phyloP scores from a whole-genome alignment of 2,113 vertebrate species.

The Mungos mungo region DNA sequence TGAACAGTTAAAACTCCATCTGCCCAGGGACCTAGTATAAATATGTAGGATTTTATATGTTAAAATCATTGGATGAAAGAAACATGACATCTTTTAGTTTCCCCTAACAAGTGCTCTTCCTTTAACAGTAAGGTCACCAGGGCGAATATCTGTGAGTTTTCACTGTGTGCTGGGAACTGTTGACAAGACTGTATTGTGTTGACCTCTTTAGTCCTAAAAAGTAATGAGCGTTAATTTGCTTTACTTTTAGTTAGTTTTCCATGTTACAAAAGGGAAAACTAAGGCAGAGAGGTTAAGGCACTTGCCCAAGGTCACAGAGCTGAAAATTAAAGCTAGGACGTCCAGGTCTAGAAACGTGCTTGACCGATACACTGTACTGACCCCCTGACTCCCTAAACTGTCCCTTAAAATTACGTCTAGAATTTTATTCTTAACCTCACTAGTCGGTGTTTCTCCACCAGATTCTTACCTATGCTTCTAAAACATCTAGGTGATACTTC shows the following conservation, averaged over 20 bases:
- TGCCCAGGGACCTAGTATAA: slow-evolving; percentile 8
- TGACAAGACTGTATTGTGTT: neutral
- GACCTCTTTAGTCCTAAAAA: neutral
- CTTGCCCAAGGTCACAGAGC: neutral
- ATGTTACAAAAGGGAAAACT: neutral
- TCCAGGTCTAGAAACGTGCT: neutral
- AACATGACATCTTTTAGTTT: neutral
- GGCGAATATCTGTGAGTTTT: neutral
- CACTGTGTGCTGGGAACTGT: neutral
- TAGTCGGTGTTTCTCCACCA: neutral
- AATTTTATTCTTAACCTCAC: neutral
- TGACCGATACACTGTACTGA: neutral
- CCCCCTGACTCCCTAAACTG: neutral
- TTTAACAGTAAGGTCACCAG: neutral
- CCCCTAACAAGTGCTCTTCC: neutral
- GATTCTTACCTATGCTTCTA: neutral
- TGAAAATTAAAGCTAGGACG: neutral
- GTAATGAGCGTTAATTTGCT: neutral
- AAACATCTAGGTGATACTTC: neutral
- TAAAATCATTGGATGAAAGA: slow-evolving; percentile 37
- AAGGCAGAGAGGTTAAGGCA: neutral
- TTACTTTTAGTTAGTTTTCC: neutral
- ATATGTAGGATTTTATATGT: slow-evolving; percentile 33
- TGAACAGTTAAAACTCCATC: slow-evolving; percentile 62
- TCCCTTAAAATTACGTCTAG: neutral